Percentiles rank a stretch among this genome's conserved stretches.
Conservation (phyloP, 2,797 vertebrate genomes). For the Myripristis murdjan region DNA sequence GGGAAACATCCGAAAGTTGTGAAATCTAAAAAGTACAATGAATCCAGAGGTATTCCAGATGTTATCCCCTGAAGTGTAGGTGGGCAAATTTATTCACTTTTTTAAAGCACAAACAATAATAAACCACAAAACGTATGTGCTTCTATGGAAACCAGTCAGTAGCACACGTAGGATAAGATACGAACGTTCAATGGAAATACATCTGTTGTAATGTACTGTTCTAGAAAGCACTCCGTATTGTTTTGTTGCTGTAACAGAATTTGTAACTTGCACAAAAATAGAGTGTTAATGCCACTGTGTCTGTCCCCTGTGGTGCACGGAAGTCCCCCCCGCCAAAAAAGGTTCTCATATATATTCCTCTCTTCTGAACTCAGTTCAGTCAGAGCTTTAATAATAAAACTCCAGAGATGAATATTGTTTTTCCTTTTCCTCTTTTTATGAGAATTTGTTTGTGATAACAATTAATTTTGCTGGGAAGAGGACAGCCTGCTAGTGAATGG, state of each 20-base stretch:
- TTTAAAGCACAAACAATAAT: constrained; percentile 44
- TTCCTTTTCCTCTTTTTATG: constrained; percentile 25
- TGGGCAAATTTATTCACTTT: constrained; percentile 37
- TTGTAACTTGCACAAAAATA: constrained; percentile 25
- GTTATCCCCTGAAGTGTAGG: constrained; percentile 24
- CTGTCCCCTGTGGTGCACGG: constrained; percentile 29
- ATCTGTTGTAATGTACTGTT: constrained; percentile 28
- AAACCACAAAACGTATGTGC: constrained; percentile 28
- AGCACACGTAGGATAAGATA: constrained; percentile 6
- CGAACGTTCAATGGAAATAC: constrained; percentile 7
- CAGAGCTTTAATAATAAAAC: constrained; percentile 29
- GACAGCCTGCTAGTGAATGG: neutral
- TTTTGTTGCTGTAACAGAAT: constrained; percentile 23
- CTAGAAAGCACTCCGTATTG: constrained; percentile 35
- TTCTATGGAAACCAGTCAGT: constrained; percentile 25
- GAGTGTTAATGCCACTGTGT: constrained; percentile 27
- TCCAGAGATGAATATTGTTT: constrained; percentile 14
- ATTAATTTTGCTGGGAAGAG: constrained; percentile 3
- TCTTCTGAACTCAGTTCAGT: constrained; percentile 10
- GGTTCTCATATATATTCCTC: constrained; percentile 13
- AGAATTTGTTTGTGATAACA: neutral
- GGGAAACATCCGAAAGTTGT: constrained; percentile 43
- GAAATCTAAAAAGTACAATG: constrained; percentile 54
- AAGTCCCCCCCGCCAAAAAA: constrained; percentile 11
- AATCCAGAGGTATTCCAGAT: constrained; percentile 66